Evolutionary conservation across 2,113 vertebrate species (phyloP), one percentile per base, ranked within the genome.

Genomic region (Semnornis frantzii): DNA sequence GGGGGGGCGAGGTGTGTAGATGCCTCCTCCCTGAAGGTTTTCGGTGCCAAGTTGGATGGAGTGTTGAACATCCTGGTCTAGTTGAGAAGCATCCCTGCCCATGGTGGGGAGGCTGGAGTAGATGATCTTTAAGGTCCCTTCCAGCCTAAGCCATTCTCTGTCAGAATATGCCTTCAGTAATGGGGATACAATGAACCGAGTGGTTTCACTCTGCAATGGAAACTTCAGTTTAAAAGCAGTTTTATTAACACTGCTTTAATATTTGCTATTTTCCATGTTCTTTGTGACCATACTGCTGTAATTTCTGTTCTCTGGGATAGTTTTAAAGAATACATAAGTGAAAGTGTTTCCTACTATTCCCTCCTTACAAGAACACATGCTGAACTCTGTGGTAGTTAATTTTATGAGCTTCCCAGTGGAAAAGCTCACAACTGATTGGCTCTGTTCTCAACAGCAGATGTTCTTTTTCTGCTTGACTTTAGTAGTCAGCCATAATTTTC

Each of bases 391-490:
- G 89, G 64, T 82, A 96, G 86, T 48, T 94, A 50, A 60, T 90
- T 97, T 97, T 89, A 91, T 52, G 87, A 90, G 65, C 85, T 91
- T 87, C 89, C 89, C 92, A 87, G 82, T 87, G 94, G 87, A 95
- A 95, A 95, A 85, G 82, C 72, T 89, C 77, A 89, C 82, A 90
- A 91, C 92, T 95, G 95, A 95, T 93, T 37, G 3, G 27, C 70
- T 88, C 48, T 93, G 62, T 89, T 94, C 85, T 93, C 85, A 91
- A 60, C 42, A 90, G 92, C 96, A 96, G 94, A 95, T 96, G 95
- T 96, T 96, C 94, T 91, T 93, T 95, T 88, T 88, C 85, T 92
- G 27, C 76, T 93, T 92, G 60, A 85, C 46, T 96, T 92, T 82
- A 94, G 74, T 85, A 87, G 83, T n/a, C 77, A 87, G 81, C 91